Conservation (phyloP, 2,888 invertebrate species). For the Melolontha melolontha region DNA sequence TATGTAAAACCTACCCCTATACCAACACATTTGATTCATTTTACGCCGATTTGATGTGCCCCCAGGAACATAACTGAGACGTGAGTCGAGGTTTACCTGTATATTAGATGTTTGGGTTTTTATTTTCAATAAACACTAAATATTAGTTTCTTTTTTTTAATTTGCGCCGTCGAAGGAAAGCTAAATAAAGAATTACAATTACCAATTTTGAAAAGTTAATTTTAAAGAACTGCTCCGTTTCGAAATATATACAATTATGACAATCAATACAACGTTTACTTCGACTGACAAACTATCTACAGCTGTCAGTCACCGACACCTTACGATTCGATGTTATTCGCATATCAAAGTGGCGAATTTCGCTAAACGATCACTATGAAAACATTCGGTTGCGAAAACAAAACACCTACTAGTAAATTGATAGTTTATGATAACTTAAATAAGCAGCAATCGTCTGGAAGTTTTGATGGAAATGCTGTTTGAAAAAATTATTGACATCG, state of each 20-base stretch:
- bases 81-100: no score
- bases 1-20: slow-evolving; percentile 18
- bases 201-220: no score
- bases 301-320: slow-evolving; percentile 38
- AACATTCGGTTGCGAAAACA: slow-evolving; percentile 18
- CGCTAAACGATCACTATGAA: slow-evolving; percentile 48
- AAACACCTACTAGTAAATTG: slow-evolving; percentile 13
- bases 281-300: slow-evolving; percentile 35
- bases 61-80: no score
- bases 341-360: slow-evolving; percentile 43
- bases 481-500: not conserved
- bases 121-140: no score
- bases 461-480: slow-evolving; percentile 3
- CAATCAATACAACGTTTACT: slow-evolving; percentile 27
- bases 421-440: slow-evolving; percentile 12
- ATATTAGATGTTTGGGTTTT: no score
- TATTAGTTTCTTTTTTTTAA: no score
- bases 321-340: slow-evolving; percentile 41
- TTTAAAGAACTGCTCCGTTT: no score
- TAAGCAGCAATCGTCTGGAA: not conserved
- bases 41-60: no score
- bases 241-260: slow-evolving; percentile 10
- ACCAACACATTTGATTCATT: no score
- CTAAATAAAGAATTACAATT: no score
- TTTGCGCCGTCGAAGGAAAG: no score